Conservation (phyloP, 2,113 vertebrate genomes). For the Willisornis vidua region DNA sequence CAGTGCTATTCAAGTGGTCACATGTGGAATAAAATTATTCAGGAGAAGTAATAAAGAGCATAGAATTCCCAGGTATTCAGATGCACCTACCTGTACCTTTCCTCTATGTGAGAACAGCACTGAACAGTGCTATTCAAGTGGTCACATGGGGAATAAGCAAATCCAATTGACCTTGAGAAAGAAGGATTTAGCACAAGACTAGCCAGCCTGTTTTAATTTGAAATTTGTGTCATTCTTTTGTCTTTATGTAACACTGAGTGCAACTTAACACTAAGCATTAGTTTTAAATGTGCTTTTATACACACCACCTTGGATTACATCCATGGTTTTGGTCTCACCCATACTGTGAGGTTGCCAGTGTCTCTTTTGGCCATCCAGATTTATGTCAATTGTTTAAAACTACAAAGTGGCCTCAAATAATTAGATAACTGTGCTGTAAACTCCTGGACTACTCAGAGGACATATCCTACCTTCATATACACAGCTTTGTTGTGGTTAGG, state of each 20-base stretch:
- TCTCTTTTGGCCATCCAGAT: neutral
- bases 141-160: neutral
- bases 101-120: neutral
- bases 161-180: neutral
- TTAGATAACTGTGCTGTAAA: neutral
- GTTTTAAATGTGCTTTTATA: neutral
- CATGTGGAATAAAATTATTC: neutral
- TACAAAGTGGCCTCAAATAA: neutral
- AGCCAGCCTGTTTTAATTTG: neutral
- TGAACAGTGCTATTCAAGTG: too few relatives aligned
- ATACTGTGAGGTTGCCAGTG: neutral
- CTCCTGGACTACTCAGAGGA: neutral
- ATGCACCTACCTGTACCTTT: neutral
- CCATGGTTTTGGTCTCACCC: neutral
- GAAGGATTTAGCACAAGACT: neutral
- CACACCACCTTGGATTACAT: neutral
- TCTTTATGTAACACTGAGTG: neutral
- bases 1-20: neutral
- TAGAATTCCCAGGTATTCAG: neutral
- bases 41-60: neutral
- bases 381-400: neutral
- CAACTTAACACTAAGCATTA: neutral
- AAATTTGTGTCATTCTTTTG: neutral
- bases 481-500: neutral
- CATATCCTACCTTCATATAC: neutral